These are phyloP conservation scores for Troides aeacus DNA, from an alignment of 2,888 invertebrate species.

Conservation along the genomic window DNA sequence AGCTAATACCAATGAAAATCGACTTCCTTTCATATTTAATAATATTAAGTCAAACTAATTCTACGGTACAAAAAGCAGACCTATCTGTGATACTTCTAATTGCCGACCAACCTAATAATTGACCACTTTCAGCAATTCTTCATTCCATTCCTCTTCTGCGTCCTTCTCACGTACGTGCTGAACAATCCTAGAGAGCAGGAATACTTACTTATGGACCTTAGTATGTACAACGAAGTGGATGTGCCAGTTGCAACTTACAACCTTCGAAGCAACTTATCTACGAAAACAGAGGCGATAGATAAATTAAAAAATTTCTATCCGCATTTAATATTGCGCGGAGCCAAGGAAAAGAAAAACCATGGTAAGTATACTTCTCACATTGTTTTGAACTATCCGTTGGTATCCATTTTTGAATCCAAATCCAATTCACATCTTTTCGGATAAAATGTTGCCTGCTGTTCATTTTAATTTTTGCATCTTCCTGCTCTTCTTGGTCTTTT, in stretches of 20 bases:
- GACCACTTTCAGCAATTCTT: slow-evolving; percentile 33
- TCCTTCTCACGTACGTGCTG: slow-evolving; percentile 25
- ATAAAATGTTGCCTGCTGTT: background rate
- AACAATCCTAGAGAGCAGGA: slow-evolving; percentile 22
- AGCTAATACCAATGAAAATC: too few species aligned
- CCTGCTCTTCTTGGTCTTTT: too few species aligned
- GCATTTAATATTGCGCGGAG: slow-evolving; percentile 11
- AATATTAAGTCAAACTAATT: too few species aligned
- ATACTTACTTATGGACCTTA: slow-evolving; percentile 14
- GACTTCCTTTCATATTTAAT: too few species aligned
- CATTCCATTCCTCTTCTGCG: slow-evolving; percentile 28
- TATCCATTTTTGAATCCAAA: background rate
- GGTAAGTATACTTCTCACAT: background rate
- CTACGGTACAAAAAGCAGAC: too few species aligned
- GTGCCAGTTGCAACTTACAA: slow-evolving; percentile 17
- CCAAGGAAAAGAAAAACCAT: slow-evolving; percentile 2
- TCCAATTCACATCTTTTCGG: background rate
- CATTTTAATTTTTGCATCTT: too few species aligned
- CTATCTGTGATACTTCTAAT: too few species aligned
- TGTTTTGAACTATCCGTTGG: background rate
- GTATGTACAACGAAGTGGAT: slow-evolving; percentile 10
- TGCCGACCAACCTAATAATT: too few species aligned
- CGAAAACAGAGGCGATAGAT: background rate
- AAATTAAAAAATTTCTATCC: slow-evolving; percentile 20
- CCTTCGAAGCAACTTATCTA: background rate